Conservation (phyloP, 2,888 invertebrate species). For the Pteria penguin region DNA sequence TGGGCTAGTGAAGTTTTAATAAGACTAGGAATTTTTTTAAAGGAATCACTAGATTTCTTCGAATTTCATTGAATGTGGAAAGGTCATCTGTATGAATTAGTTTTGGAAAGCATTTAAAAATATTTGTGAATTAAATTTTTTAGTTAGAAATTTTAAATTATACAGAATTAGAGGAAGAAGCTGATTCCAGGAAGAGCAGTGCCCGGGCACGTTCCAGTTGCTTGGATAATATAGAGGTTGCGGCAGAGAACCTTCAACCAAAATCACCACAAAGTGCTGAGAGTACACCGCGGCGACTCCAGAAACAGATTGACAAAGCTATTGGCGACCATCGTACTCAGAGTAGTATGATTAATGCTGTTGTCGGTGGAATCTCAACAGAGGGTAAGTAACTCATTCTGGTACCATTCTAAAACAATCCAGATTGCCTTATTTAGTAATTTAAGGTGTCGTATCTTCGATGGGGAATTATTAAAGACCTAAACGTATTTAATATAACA, state of each 20-base stretch:
- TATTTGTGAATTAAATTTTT: too few species aligned
- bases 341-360: slow-evolving; percentile 76
- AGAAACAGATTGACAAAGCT: slow-evolving; percentile 76
- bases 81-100: too few species aligned
- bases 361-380: slow-evolving; percentile 73
- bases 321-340: slow-evolving; percentile 76
- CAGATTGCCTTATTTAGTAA: too few species aligned
- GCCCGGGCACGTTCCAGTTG: slow-evolving; percentile 7
- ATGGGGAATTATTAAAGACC: too few species aligned
- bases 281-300: slow-evolving; percentile 66
- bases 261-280: slow-evolving; percentile 67
- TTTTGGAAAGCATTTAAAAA: too few species aligned
- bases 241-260: slow-evolving; percentile 54
- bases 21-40: too few species aligned
- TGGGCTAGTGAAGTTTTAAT: too few species aligned
- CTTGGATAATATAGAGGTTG: slow-evolving; percentile 27
- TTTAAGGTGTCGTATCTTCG: too few species aligned
- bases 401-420: too few species aligned
- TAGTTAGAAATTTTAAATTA: neutral
- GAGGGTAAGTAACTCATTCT: slow-evolving; percentile 69
- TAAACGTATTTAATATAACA: too few species aligned
- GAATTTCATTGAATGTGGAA: too few species aligned
- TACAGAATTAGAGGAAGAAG: slow-evolving; percentile 15
- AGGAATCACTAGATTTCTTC: too few species aligned
- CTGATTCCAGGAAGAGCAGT: slow-evolving; percentile 13